These are phyloP conservation scores for Epinephelus moara DNA, from an alignment of 2,113 vertebrate species.

Conservation along the genomic window DNA sequence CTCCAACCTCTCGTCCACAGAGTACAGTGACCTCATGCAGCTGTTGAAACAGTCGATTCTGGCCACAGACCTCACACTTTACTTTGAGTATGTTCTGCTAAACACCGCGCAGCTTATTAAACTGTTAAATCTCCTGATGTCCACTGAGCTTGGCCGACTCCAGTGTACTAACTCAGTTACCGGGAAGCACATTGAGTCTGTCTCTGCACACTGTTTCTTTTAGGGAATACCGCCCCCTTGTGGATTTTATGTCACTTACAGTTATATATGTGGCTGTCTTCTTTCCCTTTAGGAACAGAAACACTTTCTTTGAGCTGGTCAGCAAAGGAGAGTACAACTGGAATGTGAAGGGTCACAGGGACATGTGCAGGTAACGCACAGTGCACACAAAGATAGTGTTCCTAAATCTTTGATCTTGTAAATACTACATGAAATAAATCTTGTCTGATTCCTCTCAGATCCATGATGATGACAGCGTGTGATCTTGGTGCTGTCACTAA, in stretches of 20 bases:
- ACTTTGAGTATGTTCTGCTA: slow-evolving; percentile 94
- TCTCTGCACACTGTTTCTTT: slow-evolving; percentile 34
- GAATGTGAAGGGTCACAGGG: slow-evolving; percentile 93
- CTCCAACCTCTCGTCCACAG: slow-evolving; percentile 96
- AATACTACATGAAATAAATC: slow-evolving; percentile 30
- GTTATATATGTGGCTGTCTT: neutral
- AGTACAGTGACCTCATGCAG: slow-evolving; percentile 99
- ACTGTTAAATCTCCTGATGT: slow-evolving; percentile 7
- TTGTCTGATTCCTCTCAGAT: slow-evolving; percentile 83
- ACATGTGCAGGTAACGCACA: slow-evolving; percentile 92
- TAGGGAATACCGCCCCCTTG: slow-evolving; percentile 75
- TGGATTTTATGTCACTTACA: slow-evolving; percentile 65
- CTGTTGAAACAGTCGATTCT: slow-evolving; percentile 98
- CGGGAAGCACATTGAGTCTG: slow-evolving; percentile 7
- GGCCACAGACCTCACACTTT: slow-evolving; percentile 98
- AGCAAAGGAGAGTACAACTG: slow-evolving; percentile 95
- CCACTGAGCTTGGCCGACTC: slow-evolving; percentile 6
- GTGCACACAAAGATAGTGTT: neutral
- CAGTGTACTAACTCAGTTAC: slow-evolving; percentile 20
- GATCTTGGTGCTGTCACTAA: slow-evolving; percentile 99
- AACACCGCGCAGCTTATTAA: slow-evolving; percentile 29
- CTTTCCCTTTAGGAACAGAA: slow-evolving; percentile 89
- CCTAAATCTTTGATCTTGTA: neutral
- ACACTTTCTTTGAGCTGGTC: slow-evolving; percentile 96
- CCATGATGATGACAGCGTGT: slow-evolving; percentile 99